phyloP scores from a whole-genome alignment of 2,888 invertebrate species.

The Pheosia gnoma region DNA sequence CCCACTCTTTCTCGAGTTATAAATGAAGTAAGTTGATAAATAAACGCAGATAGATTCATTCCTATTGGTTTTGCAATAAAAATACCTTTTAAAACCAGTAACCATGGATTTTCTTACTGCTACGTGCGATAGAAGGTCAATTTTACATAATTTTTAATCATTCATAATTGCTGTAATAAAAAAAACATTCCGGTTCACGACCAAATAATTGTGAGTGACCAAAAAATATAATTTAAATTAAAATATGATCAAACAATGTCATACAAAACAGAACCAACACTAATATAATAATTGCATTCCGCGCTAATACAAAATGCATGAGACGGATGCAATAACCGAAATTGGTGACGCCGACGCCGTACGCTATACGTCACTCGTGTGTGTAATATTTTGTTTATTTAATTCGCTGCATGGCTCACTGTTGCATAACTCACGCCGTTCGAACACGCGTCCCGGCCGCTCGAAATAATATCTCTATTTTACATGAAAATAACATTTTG shows the following conservation, averaged over 20 bases:
- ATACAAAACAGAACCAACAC: conserved; percentile 38
- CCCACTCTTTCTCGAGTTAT: too few species aligned
- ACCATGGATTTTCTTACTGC: too few species aligned
- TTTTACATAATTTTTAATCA: too few species aligned
- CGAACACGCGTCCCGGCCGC: neutral
- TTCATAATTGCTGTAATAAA: too few species aligned
- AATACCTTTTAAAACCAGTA: too few species aligned
- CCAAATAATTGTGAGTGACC: too few species aligned
- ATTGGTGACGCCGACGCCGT: conserved; percentile 32
- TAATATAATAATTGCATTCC: conserved; percentile 51
- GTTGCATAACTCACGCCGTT: conserved; percentile 20
- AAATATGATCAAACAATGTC: conserved; percentile 17
- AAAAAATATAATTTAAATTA: too few species aligned
- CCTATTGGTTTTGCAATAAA: too few species aligned
- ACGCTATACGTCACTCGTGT: conserved; percentile 16
- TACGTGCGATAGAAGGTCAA: too few species aligned
- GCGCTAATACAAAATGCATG: conserved; percentile 57
- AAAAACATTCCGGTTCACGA: too few species aligned
- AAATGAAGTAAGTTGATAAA: too few species aligned
- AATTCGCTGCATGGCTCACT: conserved; percentile 32
- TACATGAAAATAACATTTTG: neutral
- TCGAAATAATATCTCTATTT: neutral
- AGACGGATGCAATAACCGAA: conserved; percentile 51
- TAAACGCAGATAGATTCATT: too few species aligned
- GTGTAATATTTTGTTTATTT: conserved; percentile 48